Evolutionary conservation across 1,140 invertebrate species (phyloP), one percentile per base, ranked within the genome.

Genomic region (Pissodes strobi): DNA sequence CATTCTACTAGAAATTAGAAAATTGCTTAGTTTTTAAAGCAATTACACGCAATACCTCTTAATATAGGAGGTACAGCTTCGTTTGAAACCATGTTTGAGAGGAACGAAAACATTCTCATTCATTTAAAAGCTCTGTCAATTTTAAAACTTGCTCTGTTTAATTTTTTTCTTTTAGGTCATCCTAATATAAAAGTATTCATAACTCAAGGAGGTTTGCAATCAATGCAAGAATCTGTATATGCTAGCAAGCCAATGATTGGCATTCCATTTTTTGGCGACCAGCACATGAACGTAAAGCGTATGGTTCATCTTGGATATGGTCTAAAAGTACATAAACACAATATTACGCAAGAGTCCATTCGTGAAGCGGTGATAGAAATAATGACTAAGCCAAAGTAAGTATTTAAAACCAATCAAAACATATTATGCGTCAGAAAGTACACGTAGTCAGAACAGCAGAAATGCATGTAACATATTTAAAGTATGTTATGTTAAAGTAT

Each of bases 201-300:
- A 15, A 81, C 78, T 8, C 83, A 85, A 70, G 82, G 82, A 52
- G 83, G 83, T 4, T 69, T 80, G 10, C 79, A 83, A 46, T 82
- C 83, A 5, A 71, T 79, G 17, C 80, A 79, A 62, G 84, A 85
- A 71, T 73, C 80, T 0, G 71, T 82, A 0, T 74, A 79, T 58
- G 69, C 76, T 56, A 78, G 78, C 13, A 78, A 83, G 2, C 85
- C 85, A 0, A 66, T 86, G 18, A 63, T 87, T 5, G 77, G 73
- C 6, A 76, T 82, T n/a, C 78, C 80, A 6, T 76, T 79, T 37
- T 75, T 71, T 59, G 71, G 68, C 2, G 80, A 80, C 69, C 78
- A 80, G 64, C 63, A 62, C n/a, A 65, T 68, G 21, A 80, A 80
- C 52, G 70, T 72, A 1, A 60, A 68, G 30, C 69, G 66, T n/a